A percentile compares a stretch with the other conserved stretches of the same genome.
These are phyloP conservation scores for Drosophila imparisetae DNA, from an alignment of 2,888 invertebrate species.

Conservation along the genomic window DNA sequence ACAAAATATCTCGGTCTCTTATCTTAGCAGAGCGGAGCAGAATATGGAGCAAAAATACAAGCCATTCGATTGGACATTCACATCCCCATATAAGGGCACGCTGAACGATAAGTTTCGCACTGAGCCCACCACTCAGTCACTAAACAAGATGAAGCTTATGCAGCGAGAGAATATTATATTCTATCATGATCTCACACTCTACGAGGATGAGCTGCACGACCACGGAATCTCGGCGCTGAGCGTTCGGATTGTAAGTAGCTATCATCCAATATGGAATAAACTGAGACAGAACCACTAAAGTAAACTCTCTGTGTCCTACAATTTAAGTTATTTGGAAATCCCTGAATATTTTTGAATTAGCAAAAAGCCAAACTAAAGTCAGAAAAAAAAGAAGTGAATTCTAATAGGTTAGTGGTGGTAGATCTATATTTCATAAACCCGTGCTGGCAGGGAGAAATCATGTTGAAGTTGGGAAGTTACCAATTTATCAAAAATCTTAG, in stretches of 20 bases:
- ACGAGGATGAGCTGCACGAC: conserved; percentile 99
- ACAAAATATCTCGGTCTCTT: neutral
- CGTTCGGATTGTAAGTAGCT: conserved; percentile 94
- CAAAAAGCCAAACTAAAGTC: too few relatives aligned
- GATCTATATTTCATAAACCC: too few relatives aligned
- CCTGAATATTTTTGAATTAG: too few relatives aligned
- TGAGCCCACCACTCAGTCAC: conserved; percentile 89
- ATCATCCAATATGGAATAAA: too few relatives aligned
- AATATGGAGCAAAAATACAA: conserved; percentile 90
- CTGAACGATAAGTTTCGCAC: conserved; percentile 87
- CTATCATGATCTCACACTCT: conserved; percentile 96
- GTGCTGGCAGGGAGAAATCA: too few relatives aligned
- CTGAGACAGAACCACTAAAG: too few relatives aligned
- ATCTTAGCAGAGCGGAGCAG: conserved; percentile 87
- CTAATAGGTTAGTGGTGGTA: too few relatives aligned
- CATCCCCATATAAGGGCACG: conserved; percentile 95
- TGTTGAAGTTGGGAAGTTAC: too few relatives aligned
- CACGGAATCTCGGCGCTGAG: conserved; percentile 96
- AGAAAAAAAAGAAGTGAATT: too few relatives aligned
- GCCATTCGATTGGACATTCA: conserved; percentile 99
- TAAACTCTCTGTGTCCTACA: too few relatives aligned
- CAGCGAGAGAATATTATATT: conserved; percentile 96
- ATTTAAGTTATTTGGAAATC: too few relatives aligned
- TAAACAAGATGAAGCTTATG: conserved; percentile 95
- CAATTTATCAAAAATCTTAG: too few relatives aligned